These are phyloP conservation scores for chimpanzee (Pan troglodytes) DNA, from an alignment of 2,113 vertebrate genomes.

Conservation along the genomic window DNA sequence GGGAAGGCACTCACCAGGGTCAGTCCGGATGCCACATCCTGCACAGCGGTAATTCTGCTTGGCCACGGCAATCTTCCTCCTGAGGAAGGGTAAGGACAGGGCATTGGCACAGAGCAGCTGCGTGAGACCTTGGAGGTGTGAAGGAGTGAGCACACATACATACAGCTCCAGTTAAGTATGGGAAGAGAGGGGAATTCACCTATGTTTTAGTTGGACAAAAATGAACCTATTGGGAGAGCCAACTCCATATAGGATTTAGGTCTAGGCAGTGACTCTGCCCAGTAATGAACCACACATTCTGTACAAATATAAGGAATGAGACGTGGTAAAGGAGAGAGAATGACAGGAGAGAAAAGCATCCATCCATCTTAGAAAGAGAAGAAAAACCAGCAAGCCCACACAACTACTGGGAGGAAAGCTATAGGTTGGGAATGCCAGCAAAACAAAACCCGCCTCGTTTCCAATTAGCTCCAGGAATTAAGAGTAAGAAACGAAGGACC, in stretches of 20 bases:
- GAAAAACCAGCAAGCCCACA: neutral
- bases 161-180: neutral
- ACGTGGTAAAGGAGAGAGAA: neutral
- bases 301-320: neutral
- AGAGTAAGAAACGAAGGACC: neutral
- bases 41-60: conserved; percentile 99
- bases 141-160: neutral
- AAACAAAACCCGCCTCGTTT: neutral
- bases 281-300: neutral
- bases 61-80: conserved; percentile 94
- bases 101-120: neutral
- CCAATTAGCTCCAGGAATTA: neutral
- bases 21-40: conserved; percentile 95
- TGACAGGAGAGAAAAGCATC: neutral
- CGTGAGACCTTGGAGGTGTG: neutral
- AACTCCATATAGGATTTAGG: neutral
- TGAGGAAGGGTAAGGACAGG: conserved; percentile 72
- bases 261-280: neutral
- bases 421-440: neutral
- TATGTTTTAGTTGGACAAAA: neutral
- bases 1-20: conserved; percentile 89
- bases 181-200: neutral
- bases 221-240: neutral
- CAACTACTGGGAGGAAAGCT: neutral
- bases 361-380: neutral